These are phyloP conservation scores for Arctopsyche grandis DNA, from an alignment of 1,140 invertebrate species.

Conservation along the genomic window DNA sequence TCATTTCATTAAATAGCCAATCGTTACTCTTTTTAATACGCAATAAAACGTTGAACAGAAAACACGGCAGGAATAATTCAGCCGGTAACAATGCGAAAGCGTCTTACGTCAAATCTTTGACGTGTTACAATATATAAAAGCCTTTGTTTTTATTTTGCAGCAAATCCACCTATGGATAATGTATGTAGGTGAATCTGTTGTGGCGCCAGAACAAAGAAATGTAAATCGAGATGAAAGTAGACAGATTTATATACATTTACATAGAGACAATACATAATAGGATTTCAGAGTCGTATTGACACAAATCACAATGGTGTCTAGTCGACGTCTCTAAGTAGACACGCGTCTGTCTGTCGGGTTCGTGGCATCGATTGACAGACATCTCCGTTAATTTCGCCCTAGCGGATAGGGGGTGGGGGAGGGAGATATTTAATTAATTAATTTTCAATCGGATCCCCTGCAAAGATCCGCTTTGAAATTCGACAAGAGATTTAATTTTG, in stretches of 20 bases:
- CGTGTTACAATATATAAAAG: too few relatives aligned
- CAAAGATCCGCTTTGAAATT: too few relatives aligned
- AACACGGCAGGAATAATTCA: too few relatives aligned
- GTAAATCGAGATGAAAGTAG: background rate
- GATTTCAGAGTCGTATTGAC: background rate
- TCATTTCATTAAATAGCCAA: too few relatives aligned
- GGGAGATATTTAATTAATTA: background rate
- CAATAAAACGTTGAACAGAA: too few relatives aligned
- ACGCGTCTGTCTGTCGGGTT: background rate
- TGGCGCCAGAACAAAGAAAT: background rate
- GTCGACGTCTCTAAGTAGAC: background rate
- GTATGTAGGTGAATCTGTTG: background rate
- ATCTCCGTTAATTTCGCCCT: background rate
- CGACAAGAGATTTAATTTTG: too few relatives aligned
- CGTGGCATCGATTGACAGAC: background rate
- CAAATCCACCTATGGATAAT: too few relatives aligned
- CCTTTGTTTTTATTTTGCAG: too few relatives aligned
- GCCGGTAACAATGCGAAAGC: too few relatives aligned
- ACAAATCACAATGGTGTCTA: background rate
- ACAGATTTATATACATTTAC: background rate
- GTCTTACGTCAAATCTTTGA: too few relatives aligned
- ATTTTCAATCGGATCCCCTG: background rate
- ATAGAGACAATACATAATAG: background rate
- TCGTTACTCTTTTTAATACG: too few relatives aligned
- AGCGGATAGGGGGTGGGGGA: background rate